Evolutionary conservation across 2,797 vertebrate species (phyloP).

Genomic region (Trichosurus vulpecula): DNA sequence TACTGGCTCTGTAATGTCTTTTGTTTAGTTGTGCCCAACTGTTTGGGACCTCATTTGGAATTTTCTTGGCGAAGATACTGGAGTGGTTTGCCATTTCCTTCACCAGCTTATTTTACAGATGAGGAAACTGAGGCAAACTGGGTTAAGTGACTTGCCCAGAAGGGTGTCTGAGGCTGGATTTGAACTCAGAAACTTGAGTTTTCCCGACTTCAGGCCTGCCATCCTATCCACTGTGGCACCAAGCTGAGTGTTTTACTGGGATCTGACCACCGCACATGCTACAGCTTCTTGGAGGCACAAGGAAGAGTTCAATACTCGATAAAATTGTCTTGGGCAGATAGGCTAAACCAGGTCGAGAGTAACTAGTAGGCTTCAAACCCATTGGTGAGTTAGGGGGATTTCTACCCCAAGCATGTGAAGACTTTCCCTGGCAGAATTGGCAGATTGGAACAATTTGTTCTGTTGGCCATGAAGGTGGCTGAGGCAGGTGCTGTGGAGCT

Average conservation of each 20-base stretch:
- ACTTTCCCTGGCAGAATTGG: neutral
- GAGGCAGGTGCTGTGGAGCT: neutral
- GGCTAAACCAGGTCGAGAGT: neutral
- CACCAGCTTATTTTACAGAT: neutral
- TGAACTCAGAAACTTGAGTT: neutral
- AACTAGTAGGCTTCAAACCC: neutral
- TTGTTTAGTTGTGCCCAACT: neutral
- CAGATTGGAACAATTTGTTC: neutral
- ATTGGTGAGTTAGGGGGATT: neutral
- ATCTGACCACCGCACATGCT: neutral
- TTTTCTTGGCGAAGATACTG: neutral
- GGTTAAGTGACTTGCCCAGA: neutral
- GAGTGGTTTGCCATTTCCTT: neutral
- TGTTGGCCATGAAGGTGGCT: too few relatives aligned
- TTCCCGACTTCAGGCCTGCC: neutral
- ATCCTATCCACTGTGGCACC: neutral
- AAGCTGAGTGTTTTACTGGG: neutral
- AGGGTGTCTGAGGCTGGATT: neutral
- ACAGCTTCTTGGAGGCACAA: neutral
- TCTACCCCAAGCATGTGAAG: neutral
- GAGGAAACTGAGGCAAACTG: neutral
- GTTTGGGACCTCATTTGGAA: neutral
- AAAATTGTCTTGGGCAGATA: neutral
- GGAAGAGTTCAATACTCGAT: neutral
- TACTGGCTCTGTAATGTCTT: neutral